A percentile compares a stretch with the other conserved stretches of the same genome.
phyloP scores from a whole-genome alignment of 2,797 vertebrate genomes.

The Pachyuromys duprasi region DNA sequence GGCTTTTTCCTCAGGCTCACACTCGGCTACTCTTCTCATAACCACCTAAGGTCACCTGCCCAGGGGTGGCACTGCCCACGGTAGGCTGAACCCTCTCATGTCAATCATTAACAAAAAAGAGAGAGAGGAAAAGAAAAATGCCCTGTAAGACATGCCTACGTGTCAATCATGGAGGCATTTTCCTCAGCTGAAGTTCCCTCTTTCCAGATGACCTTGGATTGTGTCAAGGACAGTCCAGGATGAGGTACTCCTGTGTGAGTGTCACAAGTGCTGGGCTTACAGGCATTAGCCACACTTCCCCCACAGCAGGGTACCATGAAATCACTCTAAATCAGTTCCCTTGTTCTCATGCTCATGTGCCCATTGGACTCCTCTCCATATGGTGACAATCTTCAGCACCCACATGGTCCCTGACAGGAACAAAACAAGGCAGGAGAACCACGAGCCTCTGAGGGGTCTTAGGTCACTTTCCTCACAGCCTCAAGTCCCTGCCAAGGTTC shows the following conservation, averaged over 20 bases:
- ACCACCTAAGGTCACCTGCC: background rate
- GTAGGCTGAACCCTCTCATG: background rate
- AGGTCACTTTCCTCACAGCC: background rate
- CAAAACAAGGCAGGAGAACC: background rate
- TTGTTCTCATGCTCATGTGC: background rate
- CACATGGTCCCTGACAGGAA: accelerated
- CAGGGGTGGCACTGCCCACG: too few relatives aligned
- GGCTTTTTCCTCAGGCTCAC: background rate
- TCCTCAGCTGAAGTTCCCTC: background rate
- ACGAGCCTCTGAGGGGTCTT: background rate
- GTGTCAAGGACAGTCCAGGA: background rate
- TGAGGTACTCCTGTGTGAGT: background rate
- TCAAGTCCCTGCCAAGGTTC: too few relatives aligned
- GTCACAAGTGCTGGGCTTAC: background rate
- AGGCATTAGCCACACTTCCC: background rate
- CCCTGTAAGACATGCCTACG: background rate
- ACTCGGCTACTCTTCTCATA: too few relatives aligned
- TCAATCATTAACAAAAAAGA: background rate
- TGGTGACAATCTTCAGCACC: too few relatives aligned
- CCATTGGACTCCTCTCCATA: background rate
- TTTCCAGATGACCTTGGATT: background rate
- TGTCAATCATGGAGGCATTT: too few relatives aligned
- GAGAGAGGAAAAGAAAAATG: background rate
- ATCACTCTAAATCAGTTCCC: background rate
- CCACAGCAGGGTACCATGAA: background rate